Evolutionary conservation across 2,797 vertebrate species (phyloP).

Genomic region (Mionectes olivaceus): DNA sequence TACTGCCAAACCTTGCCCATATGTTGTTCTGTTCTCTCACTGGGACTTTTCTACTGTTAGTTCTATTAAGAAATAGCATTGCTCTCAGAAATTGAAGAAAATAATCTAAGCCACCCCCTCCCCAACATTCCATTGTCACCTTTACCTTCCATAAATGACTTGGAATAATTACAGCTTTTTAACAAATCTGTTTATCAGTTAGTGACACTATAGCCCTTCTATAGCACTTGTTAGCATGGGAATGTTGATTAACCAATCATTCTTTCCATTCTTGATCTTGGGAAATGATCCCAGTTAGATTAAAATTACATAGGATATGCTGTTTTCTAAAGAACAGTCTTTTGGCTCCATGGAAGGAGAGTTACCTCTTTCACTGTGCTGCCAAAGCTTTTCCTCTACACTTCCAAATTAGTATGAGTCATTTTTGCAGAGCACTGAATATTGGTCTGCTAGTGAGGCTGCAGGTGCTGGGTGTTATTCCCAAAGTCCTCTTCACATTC

Average conservation of each 20-base stretch:
- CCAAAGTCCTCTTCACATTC: neutral
- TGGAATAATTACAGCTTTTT: neutral
- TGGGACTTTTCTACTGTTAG: neutral
- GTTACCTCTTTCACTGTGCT: neutral
- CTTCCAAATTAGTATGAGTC: neutral
- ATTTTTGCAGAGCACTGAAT: neutral
- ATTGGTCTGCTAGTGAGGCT: neutral
- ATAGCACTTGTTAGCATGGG: neutral
- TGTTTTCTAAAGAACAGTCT: neutral
- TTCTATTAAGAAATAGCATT: neutral
- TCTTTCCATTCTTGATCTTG: neutral
- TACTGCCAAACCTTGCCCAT: neutral
- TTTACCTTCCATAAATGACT: neutral
- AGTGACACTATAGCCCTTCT: neutral
- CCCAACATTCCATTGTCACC: neutral
- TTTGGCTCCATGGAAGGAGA: neutral
- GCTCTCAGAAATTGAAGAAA: neutral
- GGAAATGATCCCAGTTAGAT: neutral
- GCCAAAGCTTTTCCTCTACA: conserved; percentile 14
- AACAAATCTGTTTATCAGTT: neutral
- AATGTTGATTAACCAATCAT: neutral
- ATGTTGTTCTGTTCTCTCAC: neutral
- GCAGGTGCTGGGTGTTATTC: conserved; percentile 27
- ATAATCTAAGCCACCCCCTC: rapidly evolving
- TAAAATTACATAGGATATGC: neutral